Percentiles rank a stretch among this genome's conserved stretches.
Conservation (phyloP, 2,888 invertebrate genomes). For the Magallana nippona region DNA sequence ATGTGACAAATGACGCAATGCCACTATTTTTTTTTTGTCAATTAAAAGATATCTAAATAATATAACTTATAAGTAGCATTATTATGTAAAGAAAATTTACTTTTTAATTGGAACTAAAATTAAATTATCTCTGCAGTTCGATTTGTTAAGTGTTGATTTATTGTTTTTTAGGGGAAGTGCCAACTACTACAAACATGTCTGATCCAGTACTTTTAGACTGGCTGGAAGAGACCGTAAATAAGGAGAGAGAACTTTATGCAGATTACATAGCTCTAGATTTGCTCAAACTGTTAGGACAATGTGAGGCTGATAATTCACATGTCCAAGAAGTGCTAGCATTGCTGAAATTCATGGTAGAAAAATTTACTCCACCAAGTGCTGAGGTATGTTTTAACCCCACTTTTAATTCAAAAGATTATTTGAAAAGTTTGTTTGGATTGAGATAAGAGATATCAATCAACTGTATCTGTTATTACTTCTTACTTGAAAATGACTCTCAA, state of each 20-base stretch:
- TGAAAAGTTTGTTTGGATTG: no score
- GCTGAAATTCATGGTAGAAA: background rate
- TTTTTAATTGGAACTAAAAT: no score
- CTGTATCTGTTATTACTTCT: no score
- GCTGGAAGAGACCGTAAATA: conserved; percentile 5
- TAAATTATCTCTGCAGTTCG: no score
- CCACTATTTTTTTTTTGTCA: background rate
- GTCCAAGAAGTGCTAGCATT: conserved; percentile 19
- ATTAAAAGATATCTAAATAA: no score
- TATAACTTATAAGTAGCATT: no score
- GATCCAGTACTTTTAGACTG: conserved; percentile 12
- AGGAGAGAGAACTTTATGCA: conserved; percentile 36
- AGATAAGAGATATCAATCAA: no score
- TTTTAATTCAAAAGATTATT: background rate
- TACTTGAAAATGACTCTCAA: no score
- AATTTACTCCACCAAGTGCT: background rate
- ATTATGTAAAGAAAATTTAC: no score
- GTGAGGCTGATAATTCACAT: conserved; percentile 48
- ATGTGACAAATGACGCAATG: background rate
- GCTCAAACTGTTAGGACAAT: conserved; percentile 48
- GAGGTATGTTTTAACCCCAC: background rate
- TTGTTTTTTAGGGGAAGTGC: conserved; percentile 16
- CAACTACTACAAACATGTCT: conserved; percentile 34
- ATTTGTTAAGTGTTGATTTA: background rate
- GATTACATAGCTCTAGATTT: conserved; percentile 53